phyloP scores from a whole-genome alignment of 2,888 invertebrate genomes.

The Stomorhina lunata region DNA sequence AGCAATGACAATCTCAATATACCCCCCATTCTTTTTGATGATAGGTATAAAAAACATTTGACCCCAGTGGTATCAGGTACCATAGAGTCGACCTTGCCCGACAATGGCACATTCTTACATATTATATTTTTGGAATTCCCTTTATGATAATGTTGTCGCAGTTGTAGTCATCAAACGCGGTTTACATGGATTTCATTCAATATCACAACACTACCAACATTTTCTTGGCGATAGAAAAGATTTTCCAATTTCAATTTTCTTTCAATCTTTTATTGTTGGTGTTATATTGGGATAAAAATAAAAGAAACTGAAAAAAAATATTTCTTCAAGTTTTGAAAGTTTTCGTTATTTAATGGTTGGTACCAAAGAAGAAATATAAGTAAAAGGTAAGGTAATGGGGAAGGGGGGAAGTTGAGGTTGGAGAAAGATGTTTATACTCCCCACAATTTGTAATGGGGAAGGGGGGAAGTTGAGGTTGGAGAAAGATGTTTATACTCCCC shows the following conservation, averaged over 20 bases:
- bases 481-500: background rate
- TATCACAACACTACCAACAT: background rate
- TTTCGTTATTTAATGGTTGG: conserved; percentile 49
- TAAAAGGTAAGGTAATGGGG: too few species aligned
- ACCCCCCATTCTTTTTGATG: too few species aligned
- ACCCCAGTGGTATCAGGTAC: too few species aligned
- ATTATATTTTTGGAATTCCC: background rate
- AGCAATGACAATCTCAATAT: too few species aligned
- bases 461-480: background rate
- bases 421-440: background rate
- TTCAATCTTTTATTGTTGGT: background rate
- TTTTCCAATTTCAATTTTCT: conserved; percentile 45
- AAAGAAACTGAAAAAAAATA: background rate
- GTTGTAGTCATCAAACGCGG: conserved; percentile 47
- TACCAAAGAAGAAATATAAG: too few species aligned
- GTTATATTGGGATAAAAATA: background rate
- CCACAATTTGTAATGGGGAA: background rate
- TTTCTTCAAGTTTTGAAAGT: conserved; percentile 50
- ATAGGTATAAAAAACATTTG: too few species aligned
- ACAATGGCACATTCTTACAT: too few species aligned
- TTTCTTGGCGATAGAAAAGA: conserved; percentile 32
- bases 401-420: too few species aligned
- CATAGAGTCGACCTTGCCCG: too few species aligned
- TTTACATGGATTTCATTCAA: conserved; percentile 38
- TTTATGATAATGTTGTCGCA: conserved; percentile 50